Base-by-base conservation (phyloP, 2,888 invertebrate species). In the Flabesymbios commensalis region DNA sequence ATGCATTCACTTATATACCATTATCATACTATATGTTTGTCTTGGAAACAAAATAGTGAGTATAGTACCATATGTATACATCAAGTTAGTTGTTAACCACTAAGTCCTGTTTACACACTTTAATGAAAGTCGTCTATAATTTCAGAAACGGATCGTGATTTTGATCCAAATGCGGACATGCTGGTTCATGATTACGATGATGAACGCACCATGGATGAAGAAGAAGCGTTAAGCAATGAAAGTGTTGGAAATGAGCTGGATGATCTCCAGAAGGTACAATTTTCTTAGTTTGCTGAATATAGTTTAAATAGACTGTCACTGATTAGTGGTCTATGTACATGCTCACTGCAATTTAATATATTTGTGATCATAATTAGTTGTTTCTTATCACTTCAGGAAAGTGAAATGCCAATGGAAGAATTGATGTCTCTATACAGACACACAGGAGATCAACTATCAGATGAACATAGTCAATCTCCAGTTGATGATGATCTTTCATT, bases 181-280 rank as follows among this genome's bases (percentile, higher is more conserved):
- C 90, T 96, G 87, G 91, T 95, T 68, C 92, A 96, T 88, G 96
- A 96, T 84, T 95, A 93, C 85, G 97, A 97, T 84, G 96, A 97
- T 86, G 97, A 97, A 82, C 88, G 92, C 81, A 97, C 96, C 65
- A 83, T 97, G 80, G 96, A 95, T 82, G 96, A 97, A 85, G 96
- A 97, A 86, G 97, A 97, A 87, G 94, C 93, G 53, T 84, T 95
- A 81, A 94, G 93, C 72, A 92, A 92, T 74, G 89, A 90, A 74
- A 83, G 82, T 64, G 94, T 94, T 83, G 89, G 90, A 76, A 91
- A 91, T 75, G 96, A 96, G 84, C 87, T 96, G 52, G 90, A 90
- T 73, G 92, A 91, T 79, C 85, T 96, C 67, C 91, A 94, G 81
- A 90, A 89, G 85, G 89, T 88, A 83, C 68, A 59, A 33, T 26